Evolutionary conservation across 2,113 vertebrate species (phyloP), one percentile per base, ranked within the genome.

Genomic region (Aramus guarauna): DNA sequence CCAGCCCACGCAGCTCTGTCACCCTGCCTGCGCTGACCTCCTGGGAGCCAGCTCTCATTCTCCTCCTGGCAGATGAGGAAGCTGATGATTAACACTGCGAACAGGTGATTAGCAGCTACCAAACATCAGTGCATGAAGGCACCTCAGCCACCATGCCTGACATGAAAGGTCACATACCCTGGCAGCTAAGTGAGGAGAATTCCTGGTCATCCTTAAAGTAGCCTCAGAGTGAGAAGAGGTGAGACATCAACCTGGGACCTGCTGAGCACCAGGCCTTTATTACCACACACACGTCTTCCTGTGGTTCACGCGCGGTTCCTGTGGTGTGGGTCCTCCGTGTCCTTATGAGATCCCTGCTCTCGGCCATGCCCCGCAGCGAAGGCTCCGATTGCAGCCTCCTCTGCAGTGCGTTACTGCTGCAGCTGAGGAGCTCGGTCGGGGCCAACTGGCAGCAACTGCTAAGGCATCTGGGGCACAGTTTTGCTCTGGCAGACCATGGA

Each of bases 271-370:
- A 34, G 52, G 22, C 37, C 72, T 91, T 63, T 69, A 72, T 52
- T 93, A 36, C 16, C 64, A 56, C 6, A n/a, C 21, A 45, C 39
- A 0, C 11, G 39, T 12, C 9, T n/a, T 66, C 69, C 30, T 8
- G n/a, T 3, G 2, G 59, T 32, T 85, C 77, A 27, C 56, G 24
- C 0, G 0, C 0, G 0, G 36, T 66, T 45, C 24, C 67, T 47
- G 23, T 6, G 55, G 23, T 12, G 75, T 11, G 37, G 32, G 34
- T 62, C 34, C 52, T 69, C 53, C 0, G 3, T 32, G 75, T 78
- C 90, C 93, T 41, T 11, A 30, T 1, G 21, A 76, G 88, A 76
- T 43, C 74, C 18, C 10, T 22, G 67, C 8, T 80, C 43, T 18
- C 0, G 0, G 48, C 66, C 36, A 1, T 8, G 39, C 2, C 48